Evolutionary conservation across 2,113 vertebrate species (phyloP).

Genomic region (Pelmatolapia mariae): DNA sequence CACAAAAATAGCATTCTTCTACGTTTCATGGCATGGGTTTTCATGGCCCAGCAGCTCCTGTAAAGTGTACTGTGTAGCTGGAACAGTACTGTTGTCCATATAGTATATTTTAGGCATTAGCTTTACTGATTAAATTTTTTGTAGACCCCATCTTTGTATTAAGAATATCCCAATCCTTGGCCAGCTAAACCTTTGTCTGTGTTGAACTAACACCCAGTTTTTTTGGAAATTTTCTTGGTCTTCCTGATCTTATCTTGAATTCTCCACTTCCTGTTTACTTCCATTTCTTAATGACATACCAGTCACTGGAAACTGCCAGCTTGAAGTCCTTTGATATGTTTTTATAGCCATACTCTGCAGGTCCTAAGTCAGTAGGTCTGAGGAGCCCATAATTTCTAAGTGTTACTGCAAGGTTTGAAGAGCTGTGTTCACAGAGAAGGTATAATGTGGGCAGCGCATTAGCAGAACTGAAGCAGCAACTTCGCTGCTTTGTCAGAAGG

Average conservation of each 20-base stretch:
- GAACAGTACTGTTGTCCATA: background rate
- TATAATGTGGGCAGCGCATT: background rate
- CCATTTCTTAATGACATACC: background rate
- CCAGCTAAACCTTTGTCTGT: background rate
- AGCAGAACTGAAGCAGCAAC: background rate
- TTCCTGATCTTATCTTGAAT: background rate
- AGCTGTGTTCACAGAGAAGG: background rate
- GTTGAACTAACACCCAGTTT: background rate
- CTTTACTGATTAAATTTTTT: background rate
- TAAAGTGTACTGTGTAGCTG: background rate
- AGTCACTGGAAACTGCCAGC: background rate
- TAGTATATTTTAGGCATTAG: background rate
- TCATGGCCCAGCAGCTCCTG: background rate
- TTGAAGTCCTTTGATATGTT: background rate
- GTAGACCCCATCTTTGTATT: background rate
- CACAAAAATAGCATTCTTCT: background rate
- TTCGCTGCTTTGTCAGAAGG: background rate
- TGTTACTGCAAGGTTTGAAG: background rate
- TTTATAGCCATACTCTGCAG: background rate
- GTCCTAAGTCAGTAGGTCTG: background rate
- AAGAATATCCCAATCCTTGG: background rate
- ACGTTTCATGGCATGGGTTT: background rate
- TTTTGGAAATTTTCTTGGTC: background rate
- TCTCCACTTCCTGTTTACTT: background rate
- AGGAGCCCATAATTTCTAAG: background rate